Percentiles rank a stretch among this genome's conserved stretches.
Evolutionary conservation across 53 echinoderm and acorn worm genomes (phyloP).

Genomic region (Stichopus horrens): DNA sequence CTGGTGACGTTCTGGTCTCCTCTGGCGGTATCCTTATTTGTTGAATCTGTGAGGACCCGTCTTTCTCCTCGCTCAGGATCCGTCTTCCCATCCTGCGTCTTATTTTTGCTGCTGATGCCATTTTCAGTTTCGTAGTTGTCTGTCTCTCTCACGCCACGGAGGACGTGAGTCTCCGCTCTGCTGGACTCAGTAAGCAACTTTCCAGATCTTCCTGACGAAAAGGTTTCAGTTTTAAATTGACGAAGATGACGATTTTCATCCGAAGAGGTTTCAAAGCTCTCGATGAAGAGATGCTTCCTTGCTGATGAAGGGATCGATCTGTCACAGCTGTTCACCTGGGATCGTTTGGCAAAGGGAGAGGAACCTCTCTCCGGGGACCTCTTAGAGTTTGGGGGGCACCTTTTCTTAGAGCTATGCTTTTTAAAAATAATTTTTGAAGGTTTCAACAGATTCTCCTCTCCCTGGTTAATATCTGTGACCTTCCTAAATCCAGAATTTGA

Average conservation of each 20-base stretch:
- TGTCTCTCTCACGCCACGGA: neutral
- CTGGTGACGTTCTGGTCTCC: too few relatives aligned
- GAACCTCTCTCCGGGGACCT: conserved; percentile 68
- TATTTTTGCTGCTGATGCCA: neutral
- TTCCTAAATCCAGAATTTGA: neutral
- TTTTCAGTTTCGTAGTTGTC: neutral
- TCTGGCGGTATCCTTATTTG: conserved; percentile 11
- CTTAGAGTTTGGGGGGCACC: conserved; percentile 16
- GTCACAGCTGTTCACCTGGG: neutral
- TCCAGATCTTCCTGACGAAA: neutral
- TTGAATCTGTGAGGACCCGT: conserved; percentile 16
- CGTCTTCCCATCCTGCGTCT: neutral
- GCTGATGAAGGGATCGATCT: neutral
- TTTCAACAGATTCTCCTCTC: neutral
- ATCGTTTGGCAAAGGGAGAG: conserved; percentile 75
- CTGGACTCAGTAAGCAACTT: neutral
- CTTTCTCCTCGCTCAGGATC: neutral
- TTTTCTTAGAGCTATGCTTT: neutral
- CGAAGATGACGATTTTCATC: neutral
- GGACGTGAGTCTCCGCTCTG: neutral
- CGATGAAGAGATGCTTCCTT: conserved; percentile 10
- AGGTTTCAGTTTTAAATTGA: neutral
- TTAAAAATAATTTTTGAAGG: neutral
- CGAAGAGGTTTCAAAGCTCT: neutral
- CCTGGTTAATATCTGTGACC: neutral